Evolutionary conservation across 2,888 invertebrate genomes (phyloP).

Genomic region (Rhaphigaster nebulosa): DNA sequence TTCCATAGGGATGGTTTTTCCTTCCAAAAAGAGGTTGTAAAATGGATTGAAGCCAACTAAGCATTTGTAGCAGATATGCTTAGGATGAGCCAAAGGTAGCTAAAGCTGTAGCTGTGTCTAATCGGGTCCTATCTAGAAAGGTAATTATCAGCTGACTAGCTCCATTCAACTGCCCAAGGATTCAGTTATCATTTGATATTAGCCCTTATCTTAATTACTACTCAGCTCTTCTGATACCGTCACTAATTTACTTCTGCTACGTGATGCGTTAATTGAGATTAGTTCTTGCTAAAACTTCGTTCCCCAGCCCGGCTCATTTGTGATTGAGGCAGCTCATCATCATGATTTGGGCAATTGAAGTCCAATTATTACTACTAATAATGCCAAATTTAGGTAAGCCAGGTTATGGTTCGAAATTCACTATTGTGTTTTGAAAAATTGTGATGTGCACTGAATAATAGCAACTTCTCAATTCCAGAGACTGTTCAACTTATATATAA

Average conservation of each 20-base stretch:
- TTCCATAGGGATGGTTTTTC: too few species aligned
- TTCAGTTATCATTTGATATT: constrained; percentile 44
- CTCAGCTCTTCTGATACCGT: neutral
- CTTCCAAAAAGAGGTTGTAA: too few species aligned
- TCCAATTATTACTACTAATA: neutral
- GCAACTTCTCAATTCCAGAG: too few species aligned
- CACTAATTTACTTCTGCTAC: constrained; percentile 49
- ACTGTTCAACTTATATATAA: too few species aligned
- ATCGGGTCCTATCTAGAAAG: neutral
- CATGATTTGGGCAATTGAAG: neutral
- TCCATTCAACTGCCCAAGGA: neutral
- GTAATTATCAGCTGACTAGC: constrained; percentile 27
- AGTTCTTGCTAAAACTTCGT: constrained; percentile 33
- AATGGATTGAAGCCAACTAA: too few species aligned
- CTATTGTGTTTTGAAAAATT: neutral
- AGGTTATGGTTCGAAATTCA: neutral
- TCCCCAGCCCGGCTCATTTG: neutral
- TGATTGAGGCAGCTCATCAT: neutral
- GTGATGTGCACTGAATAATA: too few species aligned
- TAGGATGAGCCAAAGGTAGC: neutral
- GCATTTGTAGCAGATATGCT: too few species aligned
- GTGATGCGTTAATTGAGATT: constrained; percentile 47
- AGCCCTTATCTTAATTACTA: constrained; percentile 47
- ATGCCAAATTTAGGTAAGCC: neutral
- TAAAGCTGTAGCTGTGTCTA: neutral